A percentile compares a stretch with the other conserved stretches of the same genome.
These are phyloP conservation scores for Pomacea canaliculata DNA, from an alignment of 2,888 invertebrate genomes.

Conservation along the genomic window DNA sequence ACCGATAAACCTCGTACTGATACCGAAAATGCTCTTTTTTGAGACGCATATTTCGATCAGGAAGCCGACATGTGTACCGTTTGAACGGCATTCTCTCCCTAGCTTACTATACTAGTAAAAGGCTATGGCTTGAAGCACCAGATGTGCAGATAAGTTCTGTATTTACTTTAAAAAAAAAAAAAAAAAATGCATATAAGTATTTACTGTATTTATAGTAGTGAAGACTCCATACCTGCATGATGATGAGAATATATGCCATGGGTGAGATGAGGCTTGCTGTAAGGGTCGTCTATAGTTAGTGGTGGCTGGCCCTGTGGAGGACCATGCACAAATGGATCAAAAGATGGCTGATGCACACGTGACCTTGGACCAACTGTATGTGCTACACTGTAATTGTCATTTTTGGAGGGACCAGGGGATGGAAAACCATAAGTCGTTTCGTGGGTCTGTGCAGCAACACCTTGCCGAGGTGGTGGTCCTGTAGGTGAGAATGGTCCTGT, in stretches of 20 bases:
- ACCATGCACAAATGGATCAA: slow-evolving; percentile 24
- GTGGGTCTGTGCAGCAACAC: slow-evolving; percentile 12
- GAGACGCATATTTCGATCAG: too few relatives aligned
- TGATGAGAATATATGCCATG: slow-evolving; percentile 28
- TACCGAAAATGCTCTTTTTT: too few relatives aligned
- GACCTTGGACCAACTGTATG: slow-evolving; percentile 39
- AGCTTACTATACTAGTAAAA: too few relatives aligned
- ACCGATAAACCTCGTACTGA: too few relatives aligned
- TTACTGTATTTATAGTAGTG: too few relatives aligned
- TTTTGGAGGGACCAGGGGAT: slow-evolving; percentile 16
- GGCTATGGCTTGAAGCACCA: too few relatives aligned
- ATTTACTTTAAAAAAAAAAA: too few relatives aligned
- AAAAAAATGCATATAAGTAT: too few relatives aligned
- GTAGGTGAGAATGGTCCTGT: slow-evolving; percentile 12
- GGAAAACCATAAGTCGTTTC: slow-evolving; percentile 11
- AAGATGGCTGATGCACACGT: slow-evolving; percentile 28
- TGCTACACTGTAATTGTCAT: slow-evolving; percentile 36
- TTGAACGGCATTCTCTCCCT: too few relatives aligned
- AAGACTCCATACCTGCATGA: too few relatives aligned
- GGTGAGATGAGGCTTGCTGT: slow-evolving; percentile 40
- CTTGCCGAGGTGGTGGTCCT: background rate
- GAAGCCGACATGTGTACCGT: too few relatives aligned
- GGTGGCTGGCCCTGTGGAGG: slow-evolving; percentile 2
- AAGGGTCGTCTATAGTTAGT: slow-evolving; percentile 41
- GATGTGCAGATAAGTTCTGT: too few relatives aligned